Percentiles rank a stretch among this genome's conserved stretches.
phyloP scores from a whole-genome alignment of 1,140 invertebrate genomes.

The Dysdera silvatica region DNA sequence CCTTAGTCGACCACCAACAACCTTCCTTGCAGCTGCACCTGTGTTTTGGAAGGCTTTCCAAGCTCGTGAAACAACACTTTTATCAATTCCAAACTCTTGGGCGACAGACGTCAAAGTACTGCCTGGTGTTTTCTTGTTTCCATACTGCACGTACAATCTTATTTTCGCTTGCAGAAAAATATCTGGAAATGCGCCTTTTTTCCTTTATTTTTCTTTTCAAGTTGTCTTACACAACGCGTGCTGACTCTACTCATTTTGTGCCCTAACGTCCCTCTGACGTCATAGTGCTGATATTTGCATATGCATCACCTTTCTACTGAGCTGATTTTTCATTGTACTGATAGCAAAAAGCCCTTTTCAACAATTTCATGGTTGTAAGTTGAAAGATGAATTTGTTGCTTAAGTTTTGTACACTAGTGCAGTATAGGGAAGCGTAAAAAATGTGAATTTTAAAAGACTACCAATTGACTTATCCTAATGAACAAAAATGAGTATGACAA shows the following conservation, averaged over 20 bases:
- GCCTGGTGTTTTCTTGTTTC: not conserved
- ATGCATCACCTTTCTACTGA: not conserved
- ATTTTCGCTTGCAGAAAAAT: not conserved
- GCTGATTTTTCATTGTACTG: not conserved
- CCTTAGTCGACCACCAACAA: not conserved
- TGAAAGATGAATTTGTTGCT: not conserved
- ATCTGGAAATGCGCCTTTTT: not conserved
- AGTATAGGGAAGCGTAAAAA: no score
- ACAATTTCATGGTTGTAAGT: not conserved
- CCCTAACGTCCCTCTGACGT: not conserved
- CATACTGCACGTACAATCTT: not conserved
- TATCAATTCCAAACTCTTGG: not conserved
- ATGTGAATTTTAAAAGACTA: no score
- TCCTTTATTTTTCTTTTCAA: conserved; percentile 1
- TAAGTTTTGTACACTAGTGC: not conserved
- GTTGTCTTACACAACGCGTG: not conserved
- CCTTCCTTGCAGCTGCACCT: not conserved
- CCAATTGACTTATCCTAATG: no score
- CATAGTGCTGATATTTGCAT: conserved; percentile 1
- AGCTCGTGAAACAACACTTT: not conserved
- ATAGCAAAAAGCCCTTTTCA: not conserved
- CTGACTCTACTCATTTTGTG: not conserved
- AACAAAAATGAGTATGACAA: no score
- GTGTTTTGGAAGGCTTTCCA: conserved; percentile 2
- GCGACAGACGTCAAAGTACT: not conserved